These are phyloP conservation scores for Trichogramma evanescens DNA, from an alignment of 2,888 invertebrate species.

Conservation along the genomic window DNA sequence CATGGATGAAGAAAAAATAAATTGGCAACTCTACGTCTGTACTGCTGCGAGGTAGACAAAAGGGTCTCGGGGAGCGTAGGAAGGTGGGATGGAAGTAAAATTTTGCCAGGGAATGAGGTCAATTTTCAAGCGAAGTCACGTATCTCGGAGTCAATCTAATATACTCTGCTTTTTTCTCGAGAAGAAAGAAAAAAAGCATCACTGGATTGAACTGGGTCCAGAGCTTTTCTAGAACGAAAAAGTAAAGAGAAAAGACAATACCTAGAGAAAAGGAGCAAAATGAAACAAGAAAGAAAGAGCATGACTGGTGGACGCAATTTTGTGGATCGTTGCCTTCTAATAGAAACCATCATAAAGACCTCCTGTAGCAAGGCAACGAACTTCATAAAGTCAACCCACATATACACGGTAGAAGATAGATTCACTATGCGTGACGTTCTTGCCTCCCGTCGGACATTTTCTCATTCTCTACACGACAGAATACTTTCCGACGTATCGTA, in stretches of 20 bases:
- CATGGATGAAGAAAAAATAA: not conserved
- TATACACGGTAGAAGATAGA: not conserved
- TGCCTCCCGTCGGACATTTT: constrained; percentile 16
- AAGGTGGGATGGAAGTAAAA: constrained; percentile 24
- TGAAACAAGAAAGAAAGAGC: constrained; percentile 16
- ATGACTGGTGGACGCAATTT: constrained; percentile 32
- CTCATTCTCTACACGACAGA: not conserved
- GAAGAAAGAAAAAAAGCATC: constrained; percentile 7
- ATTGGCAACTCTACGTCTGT: not conserved
- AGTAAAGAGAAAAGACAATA: constrained; percentile 20
- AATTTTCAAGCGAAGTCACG: constrained; percentile 46
- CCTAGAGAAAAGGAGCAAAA: constrained; percentile 14
- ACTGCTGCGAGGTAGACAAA: no score
- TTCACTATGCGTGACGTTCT: constrained; percentile 15
- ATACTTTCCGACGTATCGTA: no score
- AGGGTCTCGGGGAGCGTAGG: no score
- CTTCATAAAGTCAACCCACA: constrained; percentile 28
- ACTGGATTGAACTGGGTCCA: not conserved
- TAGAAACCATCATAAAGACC: constrained; percentile 39
- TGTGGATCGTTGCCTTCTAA: constrained; percentile 42
- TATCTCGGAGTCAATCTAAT: constrained; percentile 46
- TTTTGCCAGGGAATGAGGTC: constrained; percentile 41
- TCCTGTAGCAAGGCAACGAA: constrained; percentile 26
- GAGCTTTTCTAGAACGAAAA: not conserved
- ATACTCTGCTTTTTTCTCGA: constrained; percentile 28